Evolutionary conservation across 1,140 invertebrate genomes (phyloP), one percentile per base, ranked within the genome.

Genomic region (Tyrophagus putrescentiae): DNA sequence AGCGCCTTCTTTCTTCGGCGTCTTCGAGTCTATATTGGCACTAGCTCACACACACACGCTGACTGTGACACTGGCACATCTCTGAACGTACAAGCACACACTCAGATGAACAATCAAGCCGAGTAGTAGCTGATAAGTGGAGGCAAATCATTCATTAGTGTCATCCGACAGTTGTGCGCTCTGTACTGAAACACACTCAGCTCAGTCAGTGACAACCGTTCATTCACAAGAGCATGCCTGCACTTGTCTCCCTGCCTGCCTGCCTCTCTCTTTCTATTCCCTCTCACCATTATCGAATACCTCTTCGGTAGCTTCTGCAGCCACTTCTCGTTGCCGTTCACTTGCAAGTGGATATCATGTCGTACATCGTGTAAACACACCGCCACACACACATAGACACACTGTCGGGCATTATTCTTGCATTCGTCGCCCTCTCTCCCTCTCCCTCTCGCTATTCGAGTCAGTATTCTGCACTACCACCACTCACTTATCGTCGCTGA

Each of bases 111-210:
- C 45, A 48, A 48, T 48, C 45, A 48, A 48, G 18, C 21, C 45
- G 45, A 18, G n/a, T n/a, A n/a, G n/a, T n/a, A 48, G 45, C 45
- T 48, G 45, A 48, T 48, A 48, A 48, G 45, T 48, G 45, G 45
- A 48, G 45, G 45, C 45, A 48, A 48, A 48, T 48, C 45, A 48
- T 48, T 48, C 45, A 48, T 48, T 48, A 48, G 45, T 48, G 45
- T 48, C 45, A 48, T 48, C 45, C 45, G 7, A 25, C 45, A n/a
- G 45, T 6, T 7, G 45, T 21, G 18, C 21, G n/a, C 45, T 25
- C 45, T 21, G 45, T 25, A 6, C 31, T 48, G 36, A 13, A n/a
- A n/a, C n/a, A n/a, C n/a, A n/a, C n/a, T n/a, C n/a, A n/a, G 36
- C 36, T 21, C 13, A 7, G 45, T 48, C 45, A 48, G 18, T 48